Conservation (phyloP, 2,888 invertebrate genomes). For the Tethea ocularis region DNA sequence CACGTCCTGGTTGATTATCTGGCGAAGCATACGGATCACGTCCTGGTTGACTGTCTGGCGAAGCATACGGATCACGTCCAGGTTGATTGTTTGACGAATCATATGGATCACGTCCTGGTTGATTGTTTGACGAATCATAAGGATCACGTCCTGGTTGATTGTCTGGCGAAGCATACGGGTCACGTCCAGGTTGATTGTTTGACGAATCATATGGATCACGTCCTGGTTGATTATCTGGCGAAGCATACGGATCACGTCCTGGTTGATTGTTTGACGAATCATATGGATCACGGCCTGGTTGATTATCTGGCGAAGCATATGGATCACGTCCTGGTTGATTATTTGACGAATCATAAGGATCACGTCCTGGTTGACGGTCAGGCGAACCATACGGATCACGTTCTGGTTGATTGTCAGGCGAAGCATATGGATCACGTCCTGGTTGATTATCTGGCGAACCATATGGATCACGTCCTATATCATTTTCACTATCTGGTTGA, state of each 20-base stretch:
- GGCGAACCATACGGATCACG: background rate
- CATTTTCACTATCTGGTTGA: background rate
- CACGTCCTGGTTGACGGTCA: too few species aligned
- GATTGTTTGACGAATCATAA: background rate
- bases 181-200: background rate
- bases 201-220: background rate
- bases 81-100: background rate
- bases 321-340: background rate
- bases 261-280: background rate
- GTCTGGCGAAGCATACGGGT: background rate
- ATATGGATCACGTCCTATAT: background rate
- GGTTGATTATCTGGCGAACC: background rate
- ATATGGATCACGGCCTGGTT: background rate
- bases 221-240: background rate
- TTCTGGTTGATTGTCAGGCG: background rate
- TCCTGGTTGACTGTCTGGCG: background rate
- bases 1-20: background rate
- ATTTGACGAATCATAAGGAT: too few species aligned
- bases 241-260: background rate
- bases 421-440: background rate
- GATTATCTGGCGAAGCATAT: background rate
- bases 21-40: background rate
- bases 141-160: slow-evolving; percentile 1
- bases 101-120: background rate
- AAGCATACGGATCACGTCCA: background rate